Evolutionary conservation across 2,888 invertebrate genomes (phyloP), one percentile per base, ranked within the genome.

Genomic region (Lepas anatifera): DNA sequence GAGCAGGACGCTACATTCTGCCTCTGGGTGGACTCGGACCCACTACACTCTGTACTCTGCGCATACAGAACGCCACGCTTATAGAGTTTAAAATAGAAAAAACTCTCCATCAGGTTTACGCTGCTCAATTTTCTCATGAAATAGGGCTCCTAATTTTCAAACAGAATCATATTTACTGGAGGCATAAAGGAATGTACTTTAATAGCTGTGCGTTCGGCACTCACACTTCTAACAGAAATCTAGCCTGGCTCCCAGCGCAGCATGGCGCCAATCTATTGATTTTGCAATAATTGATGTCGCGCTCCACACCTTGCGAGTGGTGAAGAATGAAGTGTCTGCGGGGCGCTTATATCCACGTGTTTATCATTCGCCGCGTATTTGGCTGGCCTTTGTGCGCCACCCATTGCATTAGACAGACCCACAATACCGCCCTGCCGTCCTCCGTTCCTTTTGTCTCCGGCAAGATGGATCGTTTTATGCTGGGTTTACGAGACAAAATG

Each of bases 381-480:
- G 58, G 58, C 32, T 58, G 29, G 27, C 58, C 58, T 32, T 58
- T 58, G 58, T 58, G 10, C 58, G 16, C 18, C 18, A 3, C 32
- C 52, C 58, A 58, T 22, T 58, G 58, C 58, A 32, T 32, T 18
- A 32, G 58, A 27, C 58, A 58, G 58, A 16, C 58, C 27, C 18
- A 58, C 58, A 58, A 58, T 58, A 32, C 58, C 18, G 22, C 58
- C 18, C 58, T 10, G 58, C 58, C 32, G 58, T 32, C 58, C 58
- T 58, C 32, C 58, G 58, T 32, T 32, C 13, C 58, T 25, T 32
- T 58, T 58, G 58, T 58, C 58, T 58, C 58, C 18, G 16, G 18
- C 58, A 58, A 32, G 58, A 58, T 58, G 58, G 58, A 58, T 58
- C 58, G 58, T 32, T 58, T 32, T 58, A 58, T 58, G 58, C 32